phyloP scores from a whole-genome alignment of 2,888 invertebrate species.

The Cacoxenus indagator region DNA sequence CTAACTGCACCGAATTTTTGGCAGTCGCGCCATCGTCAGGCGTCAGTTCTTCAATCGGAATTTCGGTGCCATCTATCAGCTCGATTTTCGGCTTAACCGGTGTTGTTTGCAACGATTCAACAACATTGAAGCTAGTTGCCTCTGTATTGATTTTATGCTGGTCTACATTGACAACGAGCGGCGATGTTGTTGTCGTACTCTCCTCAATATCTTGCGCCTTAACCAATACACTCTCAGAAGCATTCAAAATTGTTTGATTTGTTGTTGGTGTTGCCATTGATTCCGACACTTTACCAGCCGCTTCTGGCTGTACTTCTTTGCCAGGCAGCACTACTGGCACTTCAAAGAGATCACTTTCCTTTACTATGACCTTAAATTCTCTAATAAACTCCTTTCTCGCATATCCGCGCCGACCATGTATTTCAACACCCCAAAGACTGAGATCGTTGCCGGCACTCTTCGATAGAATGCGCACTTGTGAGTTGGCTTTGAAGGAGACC shows the following conservation, averaged over 20 bases:
- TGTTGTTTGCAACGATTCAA: constrained; percentile 15
- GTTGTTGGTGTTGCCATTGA: background rate
- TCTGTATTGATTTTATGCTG: background rate
- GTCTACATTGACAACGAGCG: constrained; percentile 12
- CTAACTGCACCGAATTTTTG: background rate
- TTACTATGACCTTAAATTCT: constrained; percentile 74
- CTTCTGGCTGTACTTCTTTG: background rate
- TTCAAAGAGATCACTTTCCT: constrained; percentile 62
- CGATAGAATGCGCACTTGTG: constrained; percentile 76
- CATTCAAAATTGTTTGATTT: constrained; percentile 34
- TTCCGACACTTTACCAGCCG: background rate
- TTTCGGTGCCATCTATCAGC: constrained; percentile 79
- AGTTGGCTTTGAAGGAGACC: constrained; percentile 75
- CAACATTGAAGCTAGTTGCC: background rate
- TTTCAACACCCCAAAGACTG: constrained; percentile 77
- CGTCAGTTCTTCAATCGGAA: constrained; percentile 57
- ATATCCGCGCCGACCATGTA: constrained; percentile 79
- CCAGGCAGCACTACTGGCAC: constrained; percentile 63
- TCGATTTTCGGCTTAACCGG: constrained; percentile 58
- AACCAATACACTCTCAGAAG: constrained; percentile 47
- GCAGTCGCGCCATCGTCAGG: constrained; percentile 25
- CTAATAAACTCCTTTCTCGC: constrained; percentile 74
- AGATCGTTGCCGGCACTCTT: constrained; percentile 77
- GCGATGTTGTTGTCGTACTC: constrained; percentile 24
- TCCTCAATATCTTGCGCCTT: constrained; percentile 20